Conservation (phyloP, 1,140 invertebrate genomes). For the Lepidurus couesii region DNA sequence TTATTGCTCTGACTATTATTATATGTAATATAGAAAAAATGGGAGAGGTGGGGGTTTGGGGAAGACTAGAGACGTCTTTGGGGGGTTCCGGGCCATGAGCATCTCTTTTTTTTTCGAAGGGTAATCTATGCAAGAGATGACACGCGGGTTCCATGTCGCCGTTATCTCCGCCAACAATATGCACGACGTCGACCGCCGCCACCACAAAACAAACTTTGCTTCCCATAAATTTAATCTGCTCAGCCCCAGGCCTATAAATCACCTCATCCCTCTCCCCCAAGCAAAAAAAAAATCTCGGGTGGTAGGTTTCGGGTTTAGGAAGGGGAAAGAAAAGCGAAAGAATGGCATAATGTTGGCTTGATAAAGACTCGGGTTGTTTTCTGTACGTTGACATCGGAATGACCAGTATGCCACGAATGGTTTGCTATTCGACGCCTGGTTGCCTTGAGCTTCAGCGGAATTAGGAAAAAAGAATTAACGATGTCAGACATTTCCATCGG, state of each 20-base stretch:
- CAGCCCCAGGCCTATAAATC: conserved; percentile 18
- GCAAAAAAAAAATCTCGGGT: background rate
- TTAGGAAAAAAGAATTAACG: no score
- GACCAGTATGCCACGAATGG: conserved; percentile 13
- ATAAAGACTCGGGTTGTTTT: background rate
- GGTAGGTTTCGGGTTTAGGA: background rate
- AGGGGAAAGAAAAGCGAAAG: background rate
- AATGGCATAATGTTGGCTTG: background rate
- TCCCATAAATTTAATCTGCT: conserved; percentile 22
- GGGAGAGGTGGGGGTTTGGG: background rate
- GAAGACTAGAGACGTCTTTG: background rate
- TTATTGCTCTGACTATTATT: background rate
- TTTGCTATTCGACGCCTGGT: background rate
- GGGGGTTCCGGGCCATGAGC: background rate
- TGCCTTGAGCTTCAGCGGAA: no score
- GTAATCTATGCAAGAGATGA: conserved; percentile 19
- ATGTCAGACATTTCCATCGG: no score
- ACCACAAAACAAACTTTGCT: conserved; percentile 11
- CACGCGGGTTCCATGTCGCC: conserved; percentile 12
- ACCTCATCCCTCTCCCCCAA: background rate
- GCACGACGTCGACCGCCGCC: conserved; percentile 12
- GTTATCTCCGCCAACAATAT: conserved; percentile 15
- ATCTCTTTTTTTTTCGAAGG: background rate
- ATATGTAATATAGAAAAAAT: background rate
- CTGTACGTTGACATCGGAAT: background rate